These are phyloP conservation scores for Ruditapes philippinarum DNA, from an alignment of 1,140 invertebrate genomes.

Conservation along the genomic window DNA sequence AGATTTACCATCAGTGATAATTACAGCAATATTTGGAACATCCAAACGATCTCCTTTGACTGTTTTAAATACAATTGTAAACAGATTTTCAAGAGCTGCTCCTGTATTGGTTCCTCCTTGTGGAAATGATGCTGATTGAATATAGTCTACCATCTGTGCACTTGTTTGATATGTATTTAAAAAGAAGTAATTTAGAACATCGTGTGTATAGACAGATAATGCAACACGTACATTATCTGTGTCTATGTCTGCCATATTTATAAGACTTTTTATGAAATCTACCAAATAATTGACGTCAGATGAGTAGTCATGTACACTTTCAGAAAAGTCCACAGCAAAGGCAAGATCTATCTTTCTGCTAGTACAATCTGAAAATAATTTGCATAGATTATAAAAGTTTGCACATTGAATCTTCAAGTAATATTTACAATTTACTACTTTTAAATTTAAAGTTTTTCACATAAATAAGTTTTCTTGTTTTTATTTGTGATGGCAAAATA, in stretches of 20 bases:
- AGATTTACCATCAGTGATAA: conserved; percentile 69
- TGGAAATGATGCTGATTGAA: neutral
- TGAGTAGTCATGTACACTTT: neutral
- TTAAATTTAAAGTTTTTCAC: too few species aligned
- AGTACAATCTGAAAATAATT: neutral
- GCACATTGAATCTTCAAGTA: neutral
- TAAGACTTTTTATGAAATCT: neutral
- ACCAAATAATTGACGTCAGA: neutral
- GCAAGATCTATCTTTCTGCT: neutral
- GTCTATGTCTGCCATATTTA: neutral
- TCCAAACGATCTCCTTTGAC: neutral
- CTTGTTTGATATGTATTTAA: neutral
- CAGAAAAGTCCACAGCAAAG: neutral
- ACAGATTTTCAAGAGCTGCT: neutral
- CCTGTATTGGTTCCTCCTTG: neutral
- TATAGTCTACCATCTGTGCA: neutral
- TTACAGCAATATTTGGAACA: neutral
- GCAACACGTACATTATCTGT: neutral
- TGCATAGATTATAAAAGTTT: neutral
- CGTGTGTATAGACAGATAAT: neutral
- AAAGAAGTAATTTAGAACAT: neutral
- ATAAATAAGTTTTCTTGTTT: too few species aligned
- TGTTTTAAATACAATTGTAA: neutral
- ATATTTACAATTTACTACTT: neutral
- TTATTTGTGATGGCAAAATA: too few species aligned